phyloP scores from a whole-genome alignment of 2,797 vertebrate species.

The Pseudocheirus occidentalis region DNA sequence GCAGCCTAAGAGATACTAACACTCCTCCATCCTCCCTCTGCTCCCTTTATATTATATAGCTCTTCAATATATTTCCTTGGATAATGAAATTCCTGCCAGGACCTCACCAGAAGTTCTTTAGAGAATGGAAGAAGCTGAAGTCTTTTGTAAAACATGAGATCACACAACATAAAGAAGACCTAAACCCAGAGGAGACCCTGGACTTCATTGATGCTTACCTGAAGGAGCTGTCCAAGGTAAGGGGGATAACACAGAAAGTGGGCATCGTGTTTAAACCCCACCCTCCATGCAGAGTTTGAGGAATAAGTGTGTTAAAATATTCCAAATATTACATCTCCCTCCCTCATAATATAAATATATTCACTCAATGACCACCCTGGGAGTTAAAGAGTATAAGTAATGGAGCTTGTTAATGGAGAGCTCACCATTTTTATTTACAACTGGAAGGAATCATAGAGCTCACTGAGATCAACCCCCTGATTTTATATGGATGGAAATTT shows the following conservation, averaged over 20 bases:
- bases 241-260: accelerated
- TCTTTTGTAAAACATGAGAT: constrained; percentile 77
- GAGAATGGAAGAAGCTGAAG: constrained; percentile 64
- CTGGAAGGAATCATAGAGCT: background rate
- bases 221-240: constrained; percentile 87
- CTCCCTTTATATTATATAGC: constrained; percentile 60
- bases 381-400: background rate
- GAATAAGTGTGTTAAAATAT: background rate
- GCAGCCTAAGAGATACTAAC: background rate
- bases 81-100: constrained; percentile 86
- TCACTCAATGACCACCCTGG: background rate
- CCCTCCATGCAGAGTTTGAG: background rate
- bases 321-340: background rate
- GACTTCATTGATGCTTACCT: constrained; percentile 90
- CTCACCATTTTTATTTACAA: no score
- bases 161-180: constrained; percentile 82
- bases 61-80: constrained; percentile 80
- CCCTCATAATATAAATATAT: background rate
- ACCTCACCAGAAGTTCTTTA: constrained; percentile 79
- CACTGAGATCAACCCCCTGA: background rate
- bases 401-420: no score
- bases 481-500: background rate
- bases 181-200: constrained; percentile 80
- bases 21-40: background rate
- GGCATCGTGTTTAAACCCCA: background rate